These are phyloP conservation scores for Ferdinandea cuprea DNA, from an alignment of 2,888 invertebrate species.

Conservation along the genomic window DNA sequence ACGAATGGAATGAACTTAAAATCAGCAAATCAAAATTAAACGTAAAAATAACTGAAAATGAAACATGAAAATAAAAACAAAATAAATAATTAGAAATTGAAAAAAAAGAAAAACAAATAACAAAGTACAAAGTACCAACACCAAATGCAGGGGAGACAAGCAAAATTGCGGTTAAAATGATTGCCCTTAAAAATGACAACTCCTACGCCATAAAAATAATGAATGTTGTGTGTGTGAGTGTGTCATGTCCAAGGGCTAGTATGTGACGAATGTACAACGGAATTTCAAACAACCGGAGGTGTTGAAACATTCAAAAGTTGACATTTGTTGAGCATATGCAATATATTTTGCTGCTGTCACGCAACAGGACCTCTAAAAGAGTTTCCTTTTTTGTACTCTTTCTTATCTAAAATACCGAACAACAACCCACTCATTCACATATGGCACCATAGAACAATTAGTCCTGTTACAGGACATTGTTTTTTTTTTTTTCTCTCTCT, in stretches of 20 bases:
- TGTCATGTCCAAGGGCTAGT: not conserved
- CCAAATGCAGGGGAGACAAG: slow-evolving; percentile 8
- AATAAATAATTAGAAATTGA: slow-evolving; percentile 24
- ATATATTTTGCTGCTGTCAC: slow-evolving; percentile 44
- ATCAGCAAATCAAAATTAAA: slow-evolving; percentile 32
- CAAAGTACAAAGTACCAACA: no score
- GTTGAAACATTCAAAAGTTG: slow-evolving; percentile 63
- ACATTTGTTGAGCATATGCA: slow-evolving; percentile 69
- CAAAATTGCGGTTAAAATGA: slow-evolving; percentile 35
- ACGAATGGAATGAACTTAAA: slow-evolving; percentile 35
- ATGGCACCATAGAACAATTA: slow-evolving; percentile 65
- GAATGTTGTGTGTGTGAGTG: not conserved
- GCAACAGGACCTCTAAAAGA: slow-evolving; percentile 55
- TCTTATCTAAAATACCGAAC: slow-evolving; percentile 71
- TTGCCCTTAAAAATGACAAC: slow-evolving; percentile 46
- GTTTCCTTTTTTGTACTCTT: not conserved
- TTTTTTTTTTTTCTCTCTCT: not conserved
- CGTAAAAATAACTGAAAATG: slow-evolving; percentile 39
- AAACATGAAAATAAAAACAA: slow-evolving; percentile 14
- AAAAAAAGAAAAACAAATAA: slow-evolving; percentile 5
- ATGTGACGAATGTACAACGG: slow-evolving; percentile 47
- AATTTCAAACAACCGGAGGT: slow-evolving; percentile 61
- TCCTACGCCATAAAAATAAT: slow-evolving; percentile 45
- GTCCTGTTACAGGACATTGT: slow-evolving; percentile 41
- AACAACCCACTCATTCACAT: slow-evolving; percentile 62